Conservation (phyloP, 2,888 invertebrate species). For the Sinotaia quadrata region DNA sequence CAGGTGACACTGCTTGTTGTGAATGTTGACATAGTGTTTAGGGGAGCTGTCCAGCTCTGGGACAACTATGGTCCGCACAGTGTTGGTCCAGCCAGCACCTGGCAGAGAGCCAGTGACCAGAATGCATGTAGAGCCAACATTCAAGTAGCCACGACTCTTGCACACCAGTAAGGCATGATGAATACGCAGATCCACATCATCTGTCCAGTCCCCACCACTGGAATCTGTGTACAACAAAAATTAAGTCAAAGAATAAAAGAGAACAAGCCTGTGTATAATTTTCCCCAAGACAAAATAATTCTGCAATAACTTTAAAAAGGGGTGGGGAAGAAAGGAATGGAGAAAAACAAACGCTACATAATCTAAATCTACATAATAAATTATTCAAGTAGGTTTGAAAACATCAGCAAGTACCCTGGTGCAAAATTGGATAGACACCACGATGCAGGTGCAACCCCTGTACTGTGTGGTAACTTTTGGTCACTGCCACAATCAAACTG, state of each 20-base stretch:
- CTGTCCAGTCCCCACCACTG: slow-evolving; percentile 48
- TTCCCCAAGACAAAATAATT: neutral
- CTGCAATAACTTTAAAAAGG: neutral
- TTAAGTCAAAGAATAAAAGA: neutral
- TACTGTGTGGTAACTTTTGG: slow-evolving; percentile 85
- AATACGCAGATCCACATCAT: slow-evolving; percentile 58
- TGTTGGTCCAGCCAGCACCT: slow-evolving; percentile 96
- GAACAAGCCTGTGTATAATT: neutral
- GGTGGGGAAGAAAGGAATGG: neutral
- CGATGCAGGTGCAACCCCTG: slow-evolving; percentile 90
- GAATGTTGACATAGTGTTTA: slow-evolving; percentile 19
- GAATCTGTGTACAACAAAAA: slow-evolving; percentile 34
- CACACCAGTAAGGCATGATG: slow-evolving; percentile 77
- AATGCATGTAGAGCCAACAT: slow-evolving; percentile 85
- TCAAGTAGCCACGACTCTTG: slow-evolving; percentile 86
- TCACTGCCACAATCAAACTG: slow-evolving; percentile 93
- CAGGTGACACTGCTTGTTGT: slow-evolving; percentile 19
- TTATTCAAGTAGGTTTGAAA: neutral
- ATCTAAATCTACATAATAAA: neutral
- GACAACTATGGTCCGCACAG: slow-evolving; percentile 85
- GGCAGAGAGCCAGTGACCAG: slow-evolving; percentile 97
- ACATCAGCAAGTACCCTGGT: no score
- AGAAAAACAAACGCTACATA: neutral
- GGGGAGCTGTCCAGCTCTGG: slow-evolving; percentile 31
- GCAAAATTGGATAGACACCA: slow-evolving; percentile 88